phyloP scores from a whole-genome alignment of 2,113 vertebrate species.

The Bucco capensis region DNA sequence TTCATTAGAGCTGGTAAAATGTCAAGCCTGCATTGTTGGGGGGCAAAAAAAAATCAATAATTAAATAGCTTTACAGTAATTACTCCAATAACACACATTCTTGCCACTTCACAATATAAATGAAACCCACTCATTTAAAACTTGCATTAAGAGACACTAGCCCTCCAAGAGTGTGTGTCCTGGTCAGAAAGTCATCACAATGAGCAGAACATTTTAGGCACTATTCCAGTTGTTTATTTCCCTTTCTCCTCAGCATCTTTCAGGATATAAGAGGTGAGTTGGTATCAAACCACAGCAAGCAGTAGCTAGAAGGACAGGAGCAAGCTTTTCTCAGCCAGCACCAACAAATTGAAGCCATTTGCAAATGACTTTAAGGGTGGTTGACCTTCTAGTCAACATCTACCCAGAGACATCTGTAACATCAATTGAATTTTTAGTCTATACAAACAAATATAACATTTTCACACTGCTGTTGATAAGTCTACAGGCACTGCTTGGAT shows the following conservation, averaged over 20 bases:
- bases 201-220: constrained; percentile 9
- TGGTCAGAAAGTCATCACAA: constrained; percentile 4
- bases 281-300: not conserved
- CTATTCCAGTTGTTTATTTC: not conserved
- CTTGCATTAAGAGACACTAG: constrained; percentile 6
- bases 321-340: accelerated
- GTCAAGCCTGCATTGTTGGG: constrained; percentile 59
- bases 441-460: not conserved
- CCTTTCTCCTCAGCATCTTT: not conserved
- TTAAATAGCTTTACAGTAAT: constrained; percentile 75
- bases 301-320: not conserved
- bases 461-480: not conserved
- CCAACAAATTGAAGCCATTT: not conserved
- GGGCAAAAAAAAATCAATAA: constrained; percentile 80
- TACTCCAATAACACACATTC: constrained; percentile 65
- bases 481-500: not conserved
- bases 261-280: not conserved
- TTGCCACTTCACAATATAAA: constrained; percentile 65
- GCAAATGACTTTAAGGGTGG: not conserved
- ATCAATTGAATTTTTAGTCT: not conserved
- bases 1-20: constrained; percentile 73
- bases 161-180: not conserved
- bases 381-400: not conserved
- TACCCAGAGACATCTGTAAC: not conserved
- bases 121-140: constrained; percentile 61